phyloP scores from a whole-genome alignment of 2,888 invertebrate species.

The Megastigmus dorsalis region DNA sequence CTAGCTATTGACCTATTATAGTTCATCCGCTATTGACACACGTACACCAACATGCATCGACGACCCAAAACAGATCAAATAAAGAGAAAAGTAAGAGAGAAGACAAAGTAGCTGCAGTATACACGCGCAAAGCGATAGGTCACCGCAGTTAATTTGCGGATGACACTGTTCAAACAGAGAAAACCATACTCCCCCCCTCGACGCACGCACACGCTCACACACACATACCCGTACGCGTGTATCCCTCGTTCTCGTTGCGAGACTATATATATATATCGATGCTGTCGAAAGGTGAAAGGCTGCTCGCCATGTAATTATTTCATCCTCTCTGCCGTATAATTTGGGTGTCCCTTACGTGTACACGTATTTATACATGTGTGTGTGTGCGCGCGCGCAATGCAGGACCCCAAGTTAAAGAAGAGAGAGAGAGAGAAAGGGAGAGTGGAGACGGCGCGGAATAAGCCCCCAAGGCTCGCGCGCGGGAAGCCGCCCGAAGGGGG shows the following conservation, averaged over 20 bases:
- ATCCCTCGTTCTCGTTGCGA: not conserved
- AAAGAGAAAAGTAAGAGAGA: slow-evolving; percentile 4
- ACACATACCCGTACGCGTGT: too few species aligned
- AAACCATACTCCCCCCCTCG: slow-evolving; percentile 46
- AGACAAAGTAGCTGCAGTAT: not conserved
- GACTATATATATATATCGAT: too few species aligned
- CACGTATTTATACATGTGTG: not conserved
- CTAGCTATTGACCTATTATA: too few species aligned
- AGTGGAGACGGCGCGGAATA: slow-evolving; percentile 58
- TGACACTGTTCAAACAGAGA: slow-evolving; percentile 66
- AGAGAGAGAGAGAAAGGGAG: not conserved
- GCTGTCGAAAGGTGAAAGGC: slow-evolving; percentile 65
- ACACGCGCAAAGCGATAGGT: slow-evolving; percentile 35
- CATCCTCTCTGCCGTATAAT: slow-evolving; percentile 73
- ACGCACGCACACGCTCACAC: too few species aligned
- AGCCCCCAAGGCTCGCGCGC: slow-evolving; percentile 53
- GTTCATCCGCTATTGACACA: slow-evolving; percentile 32
- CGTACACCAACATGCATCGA: not conserved
- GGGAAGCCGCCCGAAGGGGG: slow-evolving; percentile 63
- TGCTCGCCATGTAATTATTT: slow-evolving; percentile 71
- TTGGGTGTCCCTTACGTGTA: slow-evolving; percentile 61
- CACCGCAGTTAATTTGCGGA: slow-evolving; percentile 57
- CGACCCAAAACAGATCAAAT: slow-evolving; percentile 2
- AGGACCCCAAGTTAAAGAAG: not conserved
- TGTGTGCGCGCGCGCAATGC: not conserved